Conservation (phyloP, 2,797 vertebrate genomes). For the Bradypodion pumilum region DNA sequence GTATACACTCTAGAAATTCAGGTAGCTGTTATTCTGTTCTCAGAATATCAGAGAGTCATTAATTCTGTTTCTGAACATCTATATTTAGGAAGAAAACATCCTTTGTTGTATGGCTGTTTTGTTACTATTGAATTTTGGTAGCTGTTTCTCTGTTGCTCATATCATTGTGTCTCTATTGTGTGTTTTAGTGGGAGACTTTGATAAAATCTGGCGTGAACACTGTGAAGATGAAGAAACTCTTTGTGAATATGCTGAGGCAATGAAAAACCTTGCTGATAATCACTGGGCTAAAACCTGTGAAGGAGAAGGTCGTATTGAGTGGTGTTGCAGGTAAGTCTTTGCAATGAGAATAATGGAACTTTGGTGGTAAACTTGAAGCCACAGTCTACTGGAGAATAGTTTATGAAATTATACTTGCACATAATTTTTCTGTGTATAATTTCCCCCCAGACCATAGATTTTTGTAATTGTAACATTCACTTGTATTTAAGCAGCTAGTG, state of each 20-base stretch:
- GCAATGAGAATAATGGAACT: background rate
- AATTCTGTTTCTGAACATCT: too few species aligned
- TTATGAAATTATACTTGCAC: background rate
- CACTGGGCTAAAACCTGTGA: constrained; percentile 95
- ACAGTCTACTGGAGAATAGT: background rate
- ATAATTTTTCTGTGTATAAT: background rate
- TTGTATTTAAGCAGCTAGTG: constrained; percentile 11
- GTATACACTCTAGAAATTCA: background rate
- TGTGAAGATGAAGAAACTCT: constrained; percentile 96
- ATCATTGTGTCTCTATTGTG: constrained; percentile 37
- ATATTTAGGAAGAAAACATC: too few species aligned
- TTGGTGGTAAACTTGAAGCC: background rate
- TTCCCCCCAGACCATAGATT: background rate
- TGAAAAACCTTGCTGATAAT: constrained; percentile 98
- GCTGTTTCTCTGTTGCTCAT: background rate
- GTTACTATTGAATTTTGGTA: background rate
- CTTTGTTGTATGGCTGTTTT: too few species aligned
- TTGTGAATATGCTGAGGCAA: constrained; percentile 96
- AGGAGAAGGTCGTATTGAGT: constrained; percentile 96
- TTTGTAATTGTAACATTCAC: background rate
- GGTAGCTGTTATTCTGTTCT: background rate
- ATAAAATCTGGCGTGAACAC: constrained; percentile 98
- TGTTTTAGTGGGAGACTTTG: constrained; percentile 93
- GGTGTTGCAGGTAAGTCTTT: constrained; percentile 92
- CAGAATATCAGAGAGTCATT: too few species aligned